Conservation (phyloP, 2,797 vertebrate species). For the Malurus leucopterus region DNA sequence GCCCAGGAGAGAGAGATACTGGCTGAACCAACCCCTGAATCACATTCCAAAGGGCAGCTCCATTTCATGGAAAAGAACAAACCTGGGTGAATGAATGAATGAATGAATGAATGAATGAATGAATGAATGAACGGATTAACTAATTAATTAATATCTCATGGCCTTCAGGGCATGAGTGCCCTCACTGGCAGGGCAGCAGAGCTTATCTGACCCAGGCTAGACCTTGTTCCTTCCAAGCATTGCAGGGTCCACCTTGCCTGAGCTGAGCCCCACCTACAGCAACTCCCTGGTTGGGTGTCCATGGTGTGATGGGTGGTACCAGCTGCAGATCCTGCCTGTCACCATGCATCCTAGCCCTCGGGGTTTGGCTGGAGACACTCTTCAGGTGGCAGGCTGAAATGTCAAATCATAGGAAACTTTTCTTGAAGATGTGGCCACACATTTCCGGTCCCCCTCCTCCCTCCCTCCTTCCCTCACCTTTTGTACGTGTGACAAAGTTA, state of each 20-base stretch:
- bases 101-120: background rate
- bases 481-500: background rate
- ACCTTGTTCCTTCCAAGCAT: background rate
- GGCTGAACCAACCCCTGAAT: background rate
- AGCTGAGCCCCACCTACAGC: background rate
- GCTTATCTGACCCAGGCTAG: background rate
- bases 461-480: background rate
- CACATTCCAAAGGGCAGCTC: background rate
- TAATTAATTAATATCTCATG: background rate
- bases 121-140: background rate
- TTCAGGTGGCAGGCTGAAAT: background rate
- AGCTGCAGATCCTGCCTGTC: background rate
- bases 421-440: background rate
- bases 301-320: background rate
- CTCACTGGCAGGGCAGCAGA: background rate
- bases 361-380: background rate
- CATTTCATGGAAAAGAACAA: background rate
- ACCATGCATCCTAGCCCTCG: background rate
- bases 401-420: background rate
- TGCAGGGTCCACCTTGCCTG: background rate
- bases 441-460: background rate
- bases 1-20: background rate
- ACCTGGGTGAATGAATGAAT: background rate
- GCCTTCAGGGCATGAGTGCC: background rate
- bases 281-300: background rate